Conservation (phyloP, 2,888 invertebrate species). For the Phortica magna region DNA sequence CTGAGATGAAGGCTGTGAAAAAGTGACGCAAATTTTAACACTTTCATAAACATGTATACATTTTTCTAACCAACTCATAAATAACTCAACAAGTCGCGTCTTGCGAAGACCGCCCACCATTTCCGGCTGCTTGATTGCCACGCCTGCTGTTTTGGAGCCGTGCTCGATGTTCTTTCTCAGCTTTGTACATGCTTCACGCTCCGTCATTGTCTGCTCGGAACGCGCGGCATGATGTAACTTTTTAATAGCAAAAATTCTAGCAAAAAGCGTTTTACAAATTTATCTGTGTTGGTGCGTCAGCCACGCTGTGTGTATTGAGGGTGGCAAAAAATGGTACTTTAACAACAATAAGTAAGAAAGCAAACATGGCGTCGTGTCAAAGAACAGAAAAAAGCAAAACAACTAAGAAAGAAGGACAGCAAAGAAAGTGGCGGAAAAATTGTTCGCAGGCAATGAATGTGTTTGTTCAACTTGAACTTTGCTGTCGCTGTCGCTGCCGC, state of each 20-base stretch:
- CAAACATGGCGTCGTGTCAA: neutral
- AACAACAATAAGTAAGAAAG: neutral
- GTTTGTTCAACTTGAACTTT: neutral
- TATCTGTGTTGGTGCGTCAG: neutral
- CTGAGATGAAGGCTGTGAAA: neutral
- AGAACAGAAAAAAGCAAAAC: too few relatives aligned
- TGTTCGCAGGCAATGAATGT: neutral
- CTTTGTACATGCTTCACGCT: neutral
- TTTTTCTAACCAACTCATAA: constrained; percentile 25
- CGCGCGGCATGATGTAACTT: constrained; percentile 2
- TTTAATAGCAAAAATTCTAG: constrained; percentile 9
- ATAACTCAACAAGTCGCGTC: constrained; percentile 28
- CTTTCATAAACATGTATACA: constrained; percentile 13
- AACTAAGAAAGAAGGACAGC: neutral
- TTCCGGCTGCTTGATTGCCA: constrained; percentile 25
- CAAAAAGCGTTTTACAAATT: constrained; percentile 2
- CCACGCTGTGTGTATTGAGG: neutral
- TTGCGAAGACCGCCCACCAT: neutral
- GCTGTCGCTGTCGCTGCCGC: neutral
- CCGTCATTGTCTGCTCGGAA: neutral
- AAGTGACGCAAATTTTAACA: neutral
- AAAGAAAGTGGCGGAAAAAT: neutral
- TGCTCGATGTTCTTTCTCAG: neutral
- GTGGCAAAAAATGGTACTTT: neutral
- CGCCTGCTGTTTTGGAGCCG: constrained; percentile 24